phyloP scores from a whole-genome alignment of 2,888 invertebrate species.

The Brachycybe producta region DNA sequence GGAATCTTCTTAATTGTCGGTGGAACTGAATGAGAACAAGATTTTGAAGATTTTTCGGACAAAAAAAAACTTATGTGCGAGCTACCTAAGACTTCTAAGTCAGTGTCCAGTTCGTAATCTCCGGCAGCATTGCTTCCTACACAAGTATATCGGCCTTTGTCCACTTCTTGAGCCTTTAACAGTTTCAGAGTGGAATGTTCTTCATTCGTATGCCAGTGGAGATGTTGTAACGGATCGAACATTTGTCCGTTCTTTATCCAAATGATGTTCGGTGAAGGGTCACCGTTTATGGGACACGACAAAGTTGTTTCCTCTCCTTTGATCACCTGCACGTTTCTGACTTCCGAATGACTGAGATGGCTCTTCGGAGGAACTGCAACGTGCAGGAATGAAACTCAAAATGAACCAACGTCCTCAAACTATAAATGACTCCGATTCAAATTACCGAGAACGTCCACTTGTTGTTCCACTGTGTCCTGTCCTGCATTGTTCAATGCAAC shows the following conservation, averaged over 20 bases:
- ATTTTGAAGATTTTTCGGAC: neutral
- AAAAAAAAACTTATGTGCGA: neutral
- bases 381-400: neutral
- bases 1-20: neutral
- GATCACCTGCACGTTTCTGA: conserved; percentile 22
- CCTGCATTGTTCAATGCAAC: conserved; percentile 24
- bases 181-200: conserved; percentile 13
- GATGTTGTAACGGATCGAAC: conserved; percentile 4
- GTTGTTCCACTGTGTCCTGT: conserved; percentile 8
- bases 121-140: conserved; percentile 53
- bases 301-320: conserved; percentile 29
- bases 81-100: conserved; percentile 37
- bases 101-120: conserved; percentile 44
- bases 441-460: conserved; percentile 16
- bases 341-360: too few relatives aligned
- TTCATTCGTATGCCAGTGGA: neutral
- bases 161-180: neutral
- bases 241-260: conserved; percentile 30
- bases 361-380: neutral
- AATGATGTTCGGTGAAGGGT: conserved; percentile 31
- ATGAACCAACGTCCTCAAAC: too few relatives aligned
- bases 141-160: conserved; percentile 49
- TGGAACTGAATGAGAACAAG: too few relatives aligned
- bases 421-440: too few relatives aligned
- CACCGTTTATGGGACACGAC: conserved; percentile 31